phyloP scores from a whole-genome alignment of 2,888 invertebrate species.

The Coecobrya sp. region DNA sequence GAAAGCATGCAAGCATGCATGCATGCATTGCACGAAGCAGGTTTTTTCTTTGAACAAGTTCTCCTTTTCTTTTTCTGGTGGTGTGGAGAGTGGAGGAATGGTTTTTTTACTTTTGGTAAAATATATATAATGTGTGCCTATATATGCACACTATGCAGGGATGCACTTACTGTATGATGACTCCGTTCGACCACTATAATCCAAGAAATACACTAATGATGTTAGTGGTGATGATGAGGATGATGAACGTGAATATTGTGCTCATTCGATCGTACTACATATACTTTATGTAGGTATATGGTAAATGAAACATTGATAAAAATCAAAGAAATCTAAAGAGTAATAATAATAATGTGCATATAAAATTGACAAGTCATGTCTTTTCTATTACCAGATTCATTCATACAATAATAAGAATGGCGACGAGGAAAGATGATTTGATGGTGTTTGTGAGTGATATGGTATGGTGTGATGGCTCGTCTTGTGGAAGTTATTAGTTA shows the following conservation, averaged over 20 bases:
- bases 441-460: constrained; percentile 21
- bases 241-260: constrained; percentile 1
- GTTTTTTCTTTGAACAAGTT: constrained; percentile 27
- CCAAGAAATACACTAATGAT: constrained; percentile 34
- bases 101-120: not conserved
- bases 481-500: constrained; percentile 48
- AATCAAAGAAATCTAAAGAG: constrained; percentile 4
- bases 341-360: constrained; percentile 33
- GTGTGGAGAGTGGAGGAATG: not conserved
- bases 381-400: constrained; percentile 45
- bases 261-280: not conserved
- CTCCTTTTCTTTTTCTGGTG: not conserved
- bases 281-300: not conserved
- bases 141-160: not conserved
- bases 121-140: not conserved
- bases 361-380: constrained; percentile 42
- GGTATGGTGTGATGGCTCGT: constrained; percentile 12
- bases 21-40: constrained; percentile 39
- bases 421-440: constrained; percentile 42
- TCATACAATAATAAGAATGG: constrained; percentile 39
- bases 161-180: not conserved
- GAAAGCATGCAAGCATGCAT: constrained; percentile 34
- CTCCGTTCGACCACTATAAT: constrained; percentile 7
- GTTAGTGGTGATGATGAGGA: not conserved
- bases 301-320: constrained; percentile 40